Evolutionary conservation across 2,113 vertebrate genomes (phyloP).

Genomic region (Dissostichus mawsoni): DNA sequence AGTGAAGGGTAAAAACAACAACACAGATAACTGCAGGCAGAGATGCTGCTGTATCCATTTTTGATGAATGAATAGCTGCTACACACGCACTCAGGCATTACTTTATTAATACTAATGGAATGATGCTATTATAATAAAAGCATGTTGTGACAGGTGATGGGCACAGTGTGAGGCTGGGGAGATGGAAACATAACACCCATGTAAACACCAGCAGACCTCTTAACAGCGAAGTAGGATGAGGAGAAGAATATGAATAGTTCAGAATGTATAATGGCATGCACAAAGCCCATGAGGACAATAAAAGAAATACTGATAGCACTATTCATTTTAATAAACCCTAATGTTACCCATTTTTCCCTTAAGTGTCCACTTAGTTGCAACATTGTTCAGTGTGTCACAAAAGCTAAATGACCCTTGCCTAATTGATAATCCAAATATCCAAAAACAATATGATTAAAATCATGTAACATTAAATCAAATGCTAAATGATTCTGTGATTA

Average conservation of each 20-base stretch:
- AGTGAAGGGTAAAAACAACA: constrained; percentile 79
- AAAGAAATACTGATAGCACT: background rate
- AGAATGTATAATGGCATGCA: constrained; percentile 17
- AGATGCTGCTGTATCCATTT: constrained; percentile 73
- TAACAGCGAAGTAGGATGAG: constrained; percentile 48
- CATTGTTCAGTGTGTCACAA: constrained; percentile 3
- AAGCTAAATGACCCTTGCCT: background rate
- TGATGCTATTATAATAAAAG: constrained; percentile 74
- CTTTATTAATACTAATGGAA: constrained; percentile 78
- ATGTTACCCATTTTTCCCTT: background rate
- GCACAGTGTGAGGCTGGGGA: constrained; percentile 60
- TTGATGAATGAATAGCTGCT: constrained; percentile 69
- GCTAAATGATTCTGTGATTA: background rate
- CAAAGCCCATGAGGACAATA: background rate
- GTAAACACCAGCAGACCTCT: constrained; percentile 76
- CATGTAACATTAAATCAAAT: background rate
- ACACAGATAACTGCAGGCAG: constrained; percentile 71
- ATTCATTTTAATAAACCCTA: constrained; percentile 5
- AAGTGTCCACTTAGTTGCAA: background rate
- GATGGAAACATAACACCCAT: constrained; percentile 72
- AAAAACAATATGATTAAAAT: background rate
- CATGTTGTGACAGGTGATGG: constrained; percentile 69
- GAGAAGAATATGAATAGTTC: constrained; percentile 35
- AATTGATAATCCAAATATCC: background rate
- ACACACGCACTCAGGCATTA: constrained; percentile 29